Evolutionary conservation across 1,140 invertebrate genomes (phyloP).

Genomic region (Colletes latitarsis): DNA sequence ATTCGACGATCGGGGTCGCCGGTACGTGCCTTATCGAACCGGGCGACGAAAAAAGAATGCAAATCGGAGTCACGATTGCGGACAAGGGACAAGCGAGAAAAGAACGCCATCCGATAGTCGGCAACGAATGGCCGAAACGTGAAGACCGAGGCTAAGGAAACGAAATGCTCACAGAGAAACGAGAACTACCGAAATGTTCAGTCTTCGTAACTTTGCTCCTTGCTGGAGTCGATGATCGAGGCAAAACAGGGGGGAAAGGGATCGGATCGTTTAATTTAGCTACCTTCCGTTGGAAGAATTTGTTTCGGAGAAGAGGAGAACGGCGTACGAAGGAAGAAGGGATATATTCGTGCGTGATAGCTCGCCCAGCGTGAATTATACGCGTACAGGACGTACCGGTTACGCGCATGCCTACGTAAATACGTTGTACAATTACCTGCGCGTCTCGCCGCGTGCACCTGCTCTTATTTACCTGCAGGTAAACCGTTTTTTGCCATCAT

Average conservation of each 20-base stretch:
- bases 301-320: not conserved
- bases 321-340: no score
- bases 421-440: slow-evolving; percentile 49
- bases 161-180: no score
- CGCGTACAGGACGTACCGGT: slow-evolving; percentile 41
- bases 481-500: slow-evolving; percentile 33
- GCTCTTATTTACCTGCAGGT: slow-evolving; percentile 57
- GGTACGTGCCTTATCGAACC: slow-evolving; percentile 61
- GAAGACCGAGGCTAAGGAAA: not conserved
- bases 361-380: slow-evolving; percentile 29
- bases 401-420: slow-evolving; percentile 48
- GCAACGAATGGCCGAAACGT: slow-evolving; percentile 64
- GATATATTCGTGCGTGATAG: not conserved
- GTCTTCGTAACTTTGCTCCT: slow-evolving; percentile 18
- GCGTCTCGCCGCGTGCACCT: slow-evolving; percentile 40
- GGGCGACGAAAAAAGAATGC: slow-evolving; percentile 48
- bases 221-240: not conserved
- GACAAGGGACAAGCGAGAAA: slow-evolving; percentile 6
- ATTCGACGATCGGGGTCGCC: not conserved
- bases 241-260: not conserved
- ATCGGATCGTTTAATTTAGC: not conserved
- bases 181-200: no score
- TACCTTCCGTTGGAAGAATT: not conserved
- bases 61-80: slow-evolving; percentile 58
- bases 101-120: no score